Evolutionary conservation across 2,797 vertebrate species (phyloP).

Genomic region (Enteromius afrohamiltoni): DNA sequence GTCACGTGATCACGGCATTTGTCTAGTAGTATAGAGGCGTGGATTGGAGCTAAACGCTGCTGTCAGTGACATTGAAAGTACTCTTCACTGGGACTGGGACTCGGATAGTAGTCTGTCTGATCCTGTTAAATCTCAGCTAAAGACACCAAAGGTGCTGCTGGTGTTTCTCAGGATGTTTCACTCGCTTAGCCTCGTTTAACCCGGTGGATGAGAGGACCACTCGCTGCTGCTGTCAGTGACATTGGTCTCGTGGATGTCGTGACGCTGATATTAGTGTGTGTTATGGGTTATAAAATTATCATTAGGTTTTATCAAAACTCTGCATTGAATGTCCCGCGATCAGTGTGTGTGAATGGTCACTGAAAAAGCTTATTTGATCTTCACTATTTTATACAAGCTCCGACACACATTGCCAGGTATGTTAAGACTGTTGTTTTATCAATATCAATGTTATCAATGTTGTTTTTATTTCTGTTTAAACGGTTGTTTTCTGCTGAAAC

Average conservation of each 20-base stretch:
- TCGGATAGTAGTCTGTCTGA: no score
- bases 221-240: conserved; percentile 2
- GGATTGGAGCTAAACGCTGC: neutral
- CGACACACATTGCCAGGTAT: conserved; percentile 21
- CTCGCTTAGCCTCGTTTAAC: neutral
- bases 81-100: neutral
- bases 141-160: neutral
- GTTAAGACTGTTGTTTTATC: neutral
- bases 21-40: neutral
- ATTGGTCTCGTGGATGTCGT: conserved; percentile 26
- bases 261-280: neutral
- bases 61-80: conserved; percentile 26
- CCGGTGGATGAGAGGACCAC: neutral
- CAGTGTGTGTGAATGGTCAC: conserved; percentile 27
- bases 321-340: neutral
- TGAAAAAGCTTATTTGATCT: neutral
- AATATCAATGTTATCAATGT: no score
- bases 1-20: neutral
- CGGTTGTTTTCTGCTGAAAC: neutral
- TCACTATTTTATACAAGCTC: neutral
- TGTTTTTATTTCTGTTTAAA: neutral
- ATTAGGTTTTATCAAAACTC: neutral
- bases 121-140: neutral
- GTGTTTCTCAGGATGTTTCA: neutral
- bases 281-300: neutral